These are phyloP conservation scores for Theretra japonica DNA, from an alignment of 2,888 invertebrate genomes.

Conservation along the genomic window DNA sequence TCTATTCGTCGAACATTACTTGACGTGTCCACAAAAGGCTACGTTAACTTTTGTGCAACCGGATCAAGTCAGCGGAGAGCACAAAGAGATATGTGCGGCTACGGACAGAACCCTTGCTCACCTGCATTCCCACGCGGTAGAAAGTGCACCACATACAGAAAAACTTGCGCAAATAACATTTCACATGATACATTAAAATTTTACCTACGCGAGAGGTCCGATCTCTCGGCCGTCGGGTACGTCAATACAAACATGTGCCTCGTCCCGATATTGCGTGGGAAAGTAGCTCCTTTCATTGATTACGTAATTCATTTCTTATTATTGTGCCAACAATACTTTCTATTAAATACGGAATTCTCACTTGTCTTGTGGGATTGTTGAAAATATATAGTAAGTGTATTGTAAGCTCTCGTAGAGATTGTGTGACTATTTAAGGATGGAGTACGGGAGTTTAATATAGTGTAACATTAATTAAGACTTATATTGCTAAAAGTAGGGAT, in stretches of 20 bases:
- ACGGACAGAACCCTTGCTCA: conserved; percentile 78
- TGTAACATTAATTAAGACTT: background rate
- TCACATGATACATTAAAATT: conserved; percentile 77
- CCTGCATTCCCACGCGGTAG: conserved; percentile 82
- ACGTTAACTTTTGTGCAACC: conserved; percentile 81
- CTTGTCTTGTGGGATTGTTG: conserved; percentile 1
- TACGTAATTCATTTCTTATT: conserved; percentile 38
- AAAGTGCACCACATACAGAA: conserved; percentile 70
- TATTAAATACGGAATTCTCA: background rate
- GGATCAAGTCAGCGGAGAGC: conserved; percentile 53
- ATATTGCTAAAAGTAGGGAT: background rate
- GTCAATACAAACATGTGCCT: conserved; percentile 58
- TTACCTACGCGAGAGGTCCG: conserved; percentile 66
- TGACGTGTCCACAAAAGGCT: conserved; percentile 77
- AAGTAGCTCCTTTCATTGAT: conserved; percentile 52
- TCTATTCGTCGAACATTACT: conserved; percentile 80
- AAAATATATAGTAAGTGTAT: background rate
- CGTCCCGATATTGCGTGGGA: conserved; percentile 69
- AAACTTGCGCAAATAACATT: conserved; percentile 81
- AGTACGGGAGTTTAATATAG: background rate
- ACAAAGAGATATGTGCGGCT: conserved; percentile 62
- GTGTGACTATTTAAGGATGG: background rate
- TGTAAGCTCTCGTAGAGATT: background rate
- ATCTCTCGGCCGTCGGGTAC: conserved; percentile 54
- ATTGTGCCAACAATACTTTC: conserved; percentile 12